Evolutionary conservation across 2,113 vertebrate genomes (phyloP).

Genomic region (Cephalopholis sonnerati): DNA sequence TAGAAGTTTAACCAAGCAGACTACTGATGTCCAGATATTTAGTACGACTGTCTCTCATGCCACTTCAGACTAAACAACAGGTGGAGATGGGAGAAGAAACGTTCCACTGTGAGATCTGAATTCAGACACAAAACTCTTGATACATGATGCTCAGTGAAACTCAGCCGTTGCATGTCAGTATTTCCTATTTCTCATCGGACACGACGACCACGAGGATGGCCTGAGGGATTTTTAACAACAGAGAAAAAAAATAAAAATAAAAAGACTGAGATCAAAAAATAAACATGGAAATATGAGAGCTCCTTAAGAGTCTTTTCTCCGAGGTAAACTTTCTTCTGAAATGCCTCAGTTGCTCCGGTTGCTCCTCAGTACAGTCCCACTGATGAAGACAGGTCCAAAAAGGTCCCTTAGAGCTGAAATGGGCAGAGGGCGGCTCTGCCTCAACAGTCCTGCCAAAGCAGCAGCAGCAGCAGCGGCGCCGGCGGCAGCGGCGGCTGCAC

Average conservation of each 20-base stretch:
- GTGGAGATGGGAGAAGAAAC: conserved; percentile 53
- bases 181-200: conserved; percentile 75
- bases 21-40: conserved; percentile 61
- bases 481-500: conserved; percentile 45
- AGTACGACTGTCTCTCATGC: conserved; percentile 66
- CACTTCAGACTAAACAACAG: conserved; percentile 67
- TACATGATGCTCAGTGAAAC: conserved; percentile 60
- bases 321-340: conserved; percentile 80
- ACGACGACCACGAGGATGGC: conserved; percentile 59
- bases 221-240: conserved; percentile 39
- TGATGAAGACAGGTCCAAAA: conserved; percentile 48
- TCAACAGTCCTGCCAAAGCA: conserved; percentile 53
- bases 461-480: conserved; percentile 34
- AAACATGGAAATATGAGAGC: conserved; percentile 81
- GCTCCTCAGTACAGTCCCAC: conserved; percentile 54
- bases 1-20: conserved; percentile 62
- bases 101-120: conserved; percentile 52
- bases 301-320: conserved; percentile 77
- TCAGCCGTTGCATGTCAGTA: conserved; percentile 42
- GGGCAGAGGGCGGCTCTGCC: conserved; percentile 45
- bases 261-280: conserved; percentile 65
- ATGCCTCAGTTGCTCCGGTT: conserved; percentile 60
- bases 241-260: conserved; percentile 77
- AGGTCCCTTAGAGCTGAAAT: conserved; percentile 53
- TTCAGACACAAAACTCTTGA: conserved; percentile 59